Percentiles rank a stretch among this genome's conserved stretches.
phyloP scores from a whole-genome alignment of 2,113 vertebrate species.

The Proterorhinus semilunaris region DNA sequence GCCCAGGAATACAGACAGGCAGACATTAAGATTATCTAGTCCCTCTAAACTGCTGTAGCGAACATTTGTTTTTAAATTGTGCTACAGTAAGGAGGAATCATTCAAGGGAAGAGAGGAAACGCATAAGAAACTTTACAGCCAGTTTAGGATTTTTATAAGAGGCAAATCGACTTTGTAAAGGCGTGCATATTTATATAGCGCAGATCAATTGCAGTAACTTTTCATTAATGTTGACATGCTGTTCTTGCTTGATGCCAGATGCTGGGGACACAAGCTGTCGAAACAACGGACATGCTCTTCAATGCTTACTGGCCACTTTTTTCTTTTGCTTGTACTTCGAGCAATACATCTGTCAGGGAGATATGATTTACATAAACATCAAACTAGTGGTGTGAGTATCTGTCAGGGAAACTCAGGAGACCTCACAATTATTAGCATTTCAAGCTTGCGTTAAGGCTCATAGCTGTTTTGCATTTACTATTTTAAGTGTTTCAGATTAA shows the following conservation, averaged over 20 bases:
- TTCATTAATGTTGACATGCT: conserved; percentile 75
- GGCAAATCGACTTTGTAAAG: conserved; percentile 41
- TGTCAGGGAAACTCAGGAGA: conserved; percentile 72
- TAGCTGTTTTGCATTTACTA: conserved; percentile 66
- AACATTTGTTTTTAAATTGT: conserved; percentile 73
- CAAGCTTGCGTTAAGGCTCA: conserved; percentile 69
- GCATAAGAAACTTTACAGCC: conserved; percentile 53
- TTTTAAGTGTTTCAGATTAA: conserved; percentile 55
- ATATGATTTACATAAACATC: conserved; percentile 77
- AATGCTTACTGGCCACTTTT: conserved; percentile 47
- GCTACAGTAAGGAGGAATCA: conserved; percentile 42
- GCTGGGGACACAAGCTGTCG: conserved; percentile 73
- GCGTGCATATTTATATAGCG: conserved; percentile 58
- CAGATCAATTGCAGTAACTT: conserved; percentile 71
- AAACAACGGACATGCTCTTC: conserved; percentile 69
- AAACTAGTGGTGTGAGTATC: conserved; percentile 64
- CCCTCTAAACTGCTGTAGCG: conserved; percentile 55
- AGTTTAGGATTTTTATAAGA: conserved; percentile 26
- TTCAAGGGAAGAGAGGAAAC: conserved; percentile 41
- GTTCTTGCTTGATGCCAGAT: conserved; percentile 69
- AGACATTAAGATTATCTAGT: conserved; percentile 76
- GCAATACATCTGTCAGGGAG: conserved; percentile 74
- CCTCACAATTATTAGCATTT: conserved; percentile 72
- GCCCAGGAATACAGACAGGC: conserved; percentile 66
- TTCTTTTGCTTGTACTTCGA: conserved; percentile 67